Evolutionary conservation across 2,888 invertebrate genomes (phyloP), one percentile per base, ranked within the genome.

Genomic region (Noctua janthe): DNA sequence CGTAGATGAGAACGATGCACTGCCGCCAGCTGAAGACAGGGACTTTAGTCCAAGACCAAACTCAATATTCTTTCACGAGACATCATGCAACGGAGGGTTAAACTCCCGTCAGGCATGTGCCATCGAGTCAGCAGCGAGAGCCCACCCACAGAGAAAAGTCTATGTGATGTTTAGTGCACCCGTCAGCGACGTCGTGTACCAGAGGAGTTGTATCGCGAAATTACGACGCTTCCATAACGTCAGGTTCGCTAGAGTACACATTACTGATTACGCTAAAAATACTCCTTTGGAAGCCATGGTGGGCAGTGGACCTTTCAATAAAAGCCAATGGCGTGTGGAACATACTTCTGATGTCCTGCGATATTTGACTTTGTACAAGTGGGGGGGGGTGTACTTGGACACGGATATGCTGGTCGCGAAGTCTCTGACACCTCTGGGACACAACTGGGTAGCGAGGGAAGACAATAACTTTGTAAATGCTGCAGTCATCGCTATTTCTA

Each of bases 381-480:
- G 97, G 93, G 98, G 98, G 20, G 98, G 98, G 0, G 15, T 76
- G 1, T 98, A 98, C 92, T 93, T 98, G 75, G 98, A 98, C 90
- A 94, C 98, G 86, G 98, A 98, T 92, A 97, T 98, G 6, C 96
- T 98, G 23, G 97, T 98, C 5, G 97, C 97, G 35, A 98, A 97
- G 85, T 95, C 97, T 10, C 91, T 98, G 66, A 96, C 97, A 29
- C 92, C 95, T 4, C 91, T 98, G 73, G 95, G 92, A 1, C 94
- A 92, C 49, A 98, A 98, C 92, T 98, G 97, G 93, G 97, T 97
- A 2, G 98, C 97, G 4, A 98, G 17, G 47, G 81, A 90, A 82
- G 97, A 97, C 93, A 95, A 85, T 91, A 92, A 2, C 92, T 94
- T 97, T 74, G 97, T 98, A 0, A 98, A 98, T 0, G 98, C 98